These are phyloP conservation scores for Monochamus alternatus DNA, from an alignment of 2,888 invertebrate species.

Conservation along the genomic window DNA sequence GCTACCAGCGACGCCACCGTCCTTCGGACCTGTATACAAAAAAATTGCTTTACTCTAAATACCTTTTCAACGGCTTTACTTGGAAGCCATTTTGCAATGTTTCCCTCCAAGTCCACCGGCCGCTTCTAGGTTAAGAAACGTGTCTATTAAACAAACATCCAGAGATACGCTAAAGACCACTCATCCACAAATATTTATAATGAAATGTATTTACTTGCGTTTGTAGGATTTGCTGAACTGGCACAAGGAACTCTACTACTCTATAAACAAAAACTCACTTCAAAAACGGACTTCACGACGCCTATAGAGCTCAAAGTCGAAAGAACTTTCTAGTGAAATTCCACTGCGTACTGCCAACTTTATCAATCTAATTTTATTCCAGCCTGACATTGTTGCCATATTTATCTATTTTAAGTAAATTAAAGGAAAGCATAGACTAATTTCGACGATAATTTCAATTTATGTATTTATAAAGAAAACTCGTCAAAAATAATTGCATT, in stretches of 20 bases:
- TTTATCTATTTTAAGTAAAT: not conserved
- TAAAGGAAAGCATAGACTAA: too few relatives aligned
- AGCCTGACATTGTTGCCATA: not conserved
- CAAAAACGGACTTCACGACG: slow-evolving; percentile 41
- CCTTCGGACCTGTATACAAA: slow-evolving; percentile 80
- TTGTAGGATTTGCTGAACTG: slow-evolving; percentile 35
- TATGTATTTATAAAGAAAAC: too few relatives aligned
- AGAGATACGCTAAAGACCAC: slow-evolving; percentile 39
- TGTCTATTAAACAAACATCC: slow-evolving; percentile 59
- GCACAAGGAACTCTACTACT: slow-evolving; percentile 36
- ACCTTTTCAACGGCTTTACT: slow-evolving; percentile 59
- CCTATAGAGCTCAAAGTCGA: slow-evolving; percentile 46
- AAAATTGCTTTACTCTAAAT: slow-evolving; percentile 61
- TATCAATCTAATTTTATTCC: not conserved
- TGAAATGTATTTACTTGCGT: slow-evolving; percentile 57
- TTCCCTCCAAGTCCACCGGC: slow-evolving; percentile 67
- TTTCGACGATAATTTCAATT: too few relatives aligned
- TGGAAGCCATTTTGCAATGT: slow-evolving; percentile 68
- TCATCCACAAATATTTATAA: slow-evolving; percentile 45
- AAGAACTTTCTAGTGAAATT: slow-evolving; percentile 43
- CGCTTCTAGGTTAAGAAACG: slow-evolving; percentile 68
- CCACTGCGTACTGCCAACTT: slow-evolving; percentile 37
- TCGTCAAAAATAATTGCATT: too few relatives aligned
- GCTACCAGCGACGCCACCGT: slow-evolving; percentile 81
- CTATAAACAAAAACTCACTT: slow-evolving; percentile 40